A percentile compares a stretch with the other conserved stretches of the same genome.
These are phyloP conservation scores for Otocyon megalotis DNA, from an alignment of 2,113 vertebrate genomes.

Conservation along the genomic window DNA sequence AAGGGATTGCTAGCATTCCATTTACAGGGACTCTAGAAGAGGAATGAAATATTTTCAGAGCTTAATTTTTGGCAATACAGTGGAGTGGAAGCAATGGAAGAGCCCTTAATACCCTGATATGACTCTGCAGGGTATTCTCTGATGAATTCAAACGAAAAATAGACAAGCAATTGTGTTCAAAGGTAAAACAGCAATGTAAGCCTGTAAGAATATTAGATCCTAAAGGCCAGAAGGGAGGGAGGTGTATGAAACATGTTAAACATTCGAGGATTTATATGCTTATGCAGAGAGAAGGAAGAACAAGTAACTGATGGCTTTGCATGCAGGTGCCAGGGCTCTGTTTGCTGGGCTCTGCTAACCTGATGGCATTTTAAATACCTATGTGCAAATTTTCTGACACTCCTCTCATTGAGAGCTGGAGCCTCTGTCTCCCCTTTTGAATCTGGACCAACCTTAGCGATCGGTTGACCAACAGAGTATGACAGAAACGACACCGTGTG, in stretches of 20 bases:
- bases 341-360: not conserved
- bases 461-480: not conserved
- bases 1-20: not conserved
- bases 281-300: not conserved
- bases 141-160: not conserved
- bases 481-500: not conserved
- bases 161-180: not conserved
- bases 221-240: constrained; percentile 4
- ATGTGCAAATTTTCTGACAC: not conserved
- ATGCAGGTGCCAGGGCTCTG: not conserved
- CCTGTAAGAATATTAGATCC: not conserved
- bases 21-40: constrained; percentile 3
- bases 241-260: not conserved
- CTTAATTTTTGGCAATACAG: not conserved
- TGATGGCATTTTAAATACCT: not conserved
- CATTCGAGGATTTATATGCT: not conserved
- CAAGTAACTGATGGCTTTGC: not conserved
- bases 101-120: not conserved
- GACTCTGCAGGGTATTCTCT: not conserved
- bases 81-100: not conserved
- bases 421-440: not conserved
- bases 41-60: not conserved
- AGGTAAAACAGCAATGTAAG: not conserved
- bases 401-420: not conserved
- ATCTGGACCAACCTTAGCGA: not conserved